Base-by-base conservation (phyloP, 2,888 invertebrate genomes). In the Netelia melanura region DNA sequence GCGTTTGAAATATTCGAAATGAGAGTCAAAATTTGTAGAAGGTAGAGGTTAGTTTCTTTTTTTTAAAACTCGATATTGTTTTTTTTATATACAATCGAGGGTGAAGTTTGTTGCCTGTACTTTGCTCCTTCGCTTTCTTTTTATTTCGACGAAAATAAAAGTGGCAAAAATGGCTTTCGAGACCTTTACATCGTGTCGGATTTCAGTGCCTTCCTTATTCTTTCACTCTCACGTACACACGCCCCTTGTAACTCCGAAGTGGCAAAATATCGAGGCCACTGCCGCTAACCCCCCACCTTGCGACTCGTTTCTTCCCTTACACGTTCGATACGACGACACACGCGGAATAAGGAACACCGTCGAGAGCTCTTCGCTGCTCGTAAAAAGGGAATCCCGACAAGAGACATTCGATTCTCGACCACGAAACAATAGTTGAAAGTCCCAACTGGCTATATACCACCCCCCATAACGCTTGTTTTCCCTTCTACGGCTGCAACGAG, bases 291-390 rank as follows among this genome's bases (percentile, higher is more conserved):
- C 62, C 77, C 70, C 64, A 54, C 48, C 79, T 75, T 81, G 83
- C 75, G 72, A 86, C 84, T 83, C 81, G 82, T 87, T 87, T 88
- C 88, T 81, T 86, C 77, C 38, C 38, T 38, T 38, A 85, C 88
- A 86, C 86, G 87, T 84, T 83, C 86, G 80, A 75, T 85, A 81
- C 52, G 43, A 58, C 68, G 71, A 88, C 85, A 86, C 78, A 83
- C 52, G 56, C 62, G 76, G 88, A 87, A 88, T 88, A 85, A 81
- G 79, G 84, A 88, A 70, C 78, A 70, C 38, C 78, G 14, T 11
- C n/a, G 30, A 21, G 21, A 21, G 10, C 38, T 64, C 71, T 21
- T 71, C 43, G 38, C 52, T 54, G 62, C 71, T 79, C 54, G 43
- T 11, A 64, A 64, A 44, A 79, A 71, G 62, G 25, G 52, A 70